These are phyloP conservation scores for Pseudomyrmex sp. DNA, from an alignment of 1,140 invertebrate genomes.

Conservation along the genomic window DNA sequence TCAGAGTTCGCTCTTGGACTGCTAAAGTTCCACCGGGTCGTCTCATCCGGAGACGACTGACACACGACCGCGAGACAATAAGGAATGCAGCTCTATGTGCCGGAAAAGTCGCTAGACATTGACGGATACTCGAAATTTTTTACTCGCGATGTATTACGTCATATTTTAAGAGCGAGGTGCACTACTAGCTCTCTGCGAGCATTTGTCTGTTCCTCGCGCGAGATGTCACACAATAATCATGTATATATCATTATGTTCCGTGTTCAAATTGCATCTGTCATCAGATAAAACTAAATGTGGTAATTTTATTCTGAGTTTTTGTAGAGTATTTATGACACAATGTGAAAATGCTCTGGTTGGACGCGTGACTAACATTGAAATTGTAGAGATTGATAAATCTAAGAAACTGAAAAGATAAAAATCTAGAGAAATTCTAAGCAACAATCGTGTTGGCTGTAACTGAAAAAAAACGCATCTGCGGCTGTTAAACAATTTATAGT, in stretches of 20 bases:
- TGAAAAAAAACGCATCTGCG: background rate
- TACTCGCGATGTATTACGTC: constrained; percentile 26
- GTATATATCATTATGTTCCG: constrained; percentile 36
- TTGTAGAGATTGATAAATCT: too few species aligned
- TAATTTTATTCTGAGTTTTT: constrained; percentile 6
- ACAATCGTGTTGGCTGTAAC: background rate
- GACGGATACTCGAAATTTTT: constrained; percentile 53
- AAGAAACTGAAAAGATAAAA: background rate
- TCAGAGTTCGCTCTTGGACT: constrained; percentile 60
- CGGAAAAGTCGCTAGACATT: constrained; percentile 50
- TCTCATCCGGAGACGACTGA: constrained; percentile 55
- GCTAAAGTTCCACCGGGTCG: constrained; percentile 68
- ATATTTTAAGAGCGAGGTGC: constrained; percentile 40
- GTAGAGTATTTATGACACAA: background rate
- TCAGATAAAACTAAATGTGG: constrained; percentile 28
- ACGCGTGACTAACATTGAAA: too few species aligned
- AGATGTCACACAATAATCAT: constrained; percentile 15
- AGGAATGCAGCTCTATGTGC: constrained; percentile 47
- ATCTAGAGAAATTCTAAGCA: background rate
- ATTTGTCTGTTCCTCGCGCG: background rate
- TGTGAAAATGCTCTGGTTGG: too few species aligned
- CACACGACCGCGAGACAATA: constrained; percentile 45
- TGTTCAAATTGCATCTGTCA: constrained; percentile 32
- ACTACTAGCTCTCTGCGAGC: background rate
- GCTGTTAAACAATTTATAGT: background rate